Percentiles rank a stretch among this genome's conserved stretches.
Evolutionary conservation across 2,888 invertebrate species (phyloP).

Genomic region (Nudaria mundana): DNA sequence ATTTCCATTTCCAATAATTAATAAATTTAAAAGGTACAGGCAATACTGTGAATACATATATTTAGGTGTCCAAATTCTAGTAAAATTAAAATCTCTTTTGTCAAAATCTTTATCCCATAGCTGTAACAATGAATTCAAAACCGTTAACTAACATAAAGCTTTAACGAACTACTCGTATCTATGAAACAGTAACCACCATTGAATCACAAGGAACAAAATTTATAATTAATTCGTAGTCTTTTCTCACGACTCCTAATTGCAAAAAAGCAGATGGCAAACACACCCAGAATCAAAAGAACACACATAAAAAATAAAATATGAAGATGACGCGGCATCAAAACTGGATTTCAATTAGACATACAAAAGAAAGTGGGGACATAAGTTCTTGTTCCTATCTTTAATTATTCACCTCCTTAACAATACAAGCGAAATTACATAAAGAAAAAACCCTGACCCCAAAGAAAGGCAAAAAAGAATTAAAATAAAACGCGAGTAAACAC

Average conservation of each 20-base stretch:
- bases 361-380: constrained; percentile 72
- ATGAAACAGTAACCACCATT: constrained; percentile 22
- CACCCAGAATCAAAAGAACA: constrained; percentile 53
- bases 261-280: constrained; percentile 67
- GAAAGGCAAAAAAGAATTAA: constrained; percentile 60
- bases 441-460: constrained; percentile 71
- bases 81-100: neutral
- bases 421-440: constrained; percentile 46
- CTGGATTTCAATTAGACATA: constrained; percentile 75
- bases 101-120: constrained; percentile 1
- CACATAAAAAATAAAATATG: constrained; percentile 68
- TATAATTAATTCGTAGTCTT: constrained; percentile 62
- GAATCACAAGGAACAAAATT: constrained; percentile 31
- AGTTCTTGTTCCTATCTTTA: constrained; percentile 66
- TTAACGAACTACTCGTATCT: constrained; percentile 14
- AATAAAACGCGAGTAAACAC: constrained; percentile 75
- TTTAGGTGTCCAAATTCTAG: too few relatives aligned
- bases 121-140: constrained; percentile 20
- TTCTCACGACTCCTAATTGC: constrained; percentile 79
- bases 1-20: too few relatives aligned
- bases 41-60: too few relatives aligned
- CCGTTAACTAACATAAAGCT: constrained; percentile 22
- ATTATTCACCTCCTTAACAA: constrained; percentile 74
- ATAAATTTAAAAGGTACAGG: too few relatives aligned
- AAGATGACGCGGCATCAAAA: constrained; percentile 73